Base-by-base conservation (phyloP, 2,888 invertebrate species). In the Arrhopalites spinosus region DNA sequence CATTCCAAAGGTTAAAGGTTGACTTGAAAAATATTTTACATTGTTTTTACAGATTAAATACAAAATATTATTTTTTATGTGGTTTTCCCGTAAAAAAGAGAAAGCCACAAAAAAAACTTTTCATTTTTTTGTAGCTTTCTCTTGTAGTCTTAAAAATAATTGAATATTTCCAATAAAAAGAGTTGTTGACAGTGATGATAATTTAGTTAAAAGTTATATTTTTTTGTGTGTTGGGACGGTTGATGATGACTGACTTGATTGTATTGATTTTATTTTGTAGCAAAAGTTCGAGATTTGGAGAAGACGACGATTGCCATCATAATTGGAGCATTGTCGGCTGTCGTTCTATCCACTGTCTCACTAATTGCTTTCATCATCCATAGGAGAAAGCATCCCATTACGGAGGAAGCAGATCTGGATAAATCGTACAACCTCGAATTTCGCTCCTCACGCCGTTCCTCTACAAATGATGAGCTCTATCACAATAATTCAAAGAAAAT, bases 301-400 rank as follows among this genome's bases (percentile, higher is more conserved):
- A 82, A 80, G 68, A 81, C 82, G 64, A 82, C 82, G 74, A 81
- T 82, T 47, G 82, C 82, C 30, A 81, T 82, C 53, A 82, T 82
- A 73, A 80, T 81, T 53, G 82, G 82, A 30, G 78, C 80, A 0
- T 80, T 74, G 30, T 80, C 82, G 29, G 82, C 82, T 23, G 77
- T 81, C 29, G 75, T 78, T 47, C 77, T 82, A 27, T 77, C 80
- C 15, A 17, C 79, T 64, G 72, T 81, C 47, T 79, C 82, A 20
- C 79, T 82, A 78, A 81, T 81, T 81, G 80, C 79, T 68, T 82
- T 82, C 78, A 74, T 82, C 76, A 74, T 82, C 73, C 81, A 82
- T 69, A 68, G 81, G 76, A 78, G 79, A 53, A 77, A 79, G 77
- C 79, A 82, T 79, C 82, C 82, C 50, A 81, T 82, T 77, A 77